These are phyloP conservation scores for Hydropotes inermis DNA, from an alignment of 2,113 vertebrate species.

Conservation along the genomic window DNA sequence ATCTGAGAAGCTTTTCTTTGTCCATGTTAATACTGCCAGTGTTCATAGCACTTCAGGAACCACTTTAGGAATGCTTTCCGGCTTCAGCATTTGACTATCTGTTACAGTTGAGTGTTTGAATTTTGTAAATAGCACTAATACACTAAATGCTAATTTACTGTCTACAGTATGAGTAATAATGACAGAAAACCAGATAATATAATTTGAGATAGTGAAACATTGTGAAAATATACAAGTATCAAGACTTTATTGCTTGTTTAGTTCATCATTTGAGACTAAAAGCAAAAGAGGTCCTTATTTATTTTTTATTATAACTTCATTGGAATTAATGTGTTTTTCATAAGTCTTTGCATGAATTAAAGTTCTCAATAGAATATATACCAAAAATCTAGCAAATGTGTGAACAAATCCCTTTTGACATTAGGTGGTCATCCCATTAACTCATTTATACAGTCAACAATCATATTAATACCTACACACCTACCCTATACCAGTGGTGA, in stretches of 20 bases:
- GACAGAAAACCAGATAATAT: background rate
- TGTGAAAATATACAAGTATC: background rate
- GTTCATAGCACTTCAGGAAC: background rate
- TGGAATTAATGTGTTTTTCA: background rate
- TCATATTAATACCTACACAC: background rate
- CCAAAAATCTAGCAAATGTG: background rate
- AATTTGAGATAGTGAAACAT: background rate
- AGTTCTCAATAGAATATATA: background rate
- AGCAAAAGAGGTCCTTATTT: background rate
- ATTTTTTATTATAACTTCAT: background rate
- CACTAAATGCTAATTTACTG: background rate
- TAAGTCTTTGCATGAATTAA: background rate
- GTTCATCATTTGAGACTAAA: background rate
- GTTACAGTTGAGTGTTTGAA: background rate
- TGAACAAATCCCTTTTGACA: background rate
- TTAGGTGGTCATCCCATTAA: background rate
- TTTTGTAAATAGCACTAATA: background rate
- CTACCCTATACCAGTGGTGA: background rate
- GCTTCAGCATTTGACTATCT: background rate
- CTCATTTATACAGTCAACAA: background rate
- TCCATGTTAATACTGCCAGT: background rate
- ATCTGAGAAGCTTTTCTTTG: background rate
- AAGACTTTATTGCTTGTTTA: background rate
- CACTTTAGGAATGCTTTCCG: background rate
- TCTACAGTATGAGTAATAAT: background rate